Conservation (phyloP, 2,888 invertebrate genomes). For the Tachina lurida region DNA sequence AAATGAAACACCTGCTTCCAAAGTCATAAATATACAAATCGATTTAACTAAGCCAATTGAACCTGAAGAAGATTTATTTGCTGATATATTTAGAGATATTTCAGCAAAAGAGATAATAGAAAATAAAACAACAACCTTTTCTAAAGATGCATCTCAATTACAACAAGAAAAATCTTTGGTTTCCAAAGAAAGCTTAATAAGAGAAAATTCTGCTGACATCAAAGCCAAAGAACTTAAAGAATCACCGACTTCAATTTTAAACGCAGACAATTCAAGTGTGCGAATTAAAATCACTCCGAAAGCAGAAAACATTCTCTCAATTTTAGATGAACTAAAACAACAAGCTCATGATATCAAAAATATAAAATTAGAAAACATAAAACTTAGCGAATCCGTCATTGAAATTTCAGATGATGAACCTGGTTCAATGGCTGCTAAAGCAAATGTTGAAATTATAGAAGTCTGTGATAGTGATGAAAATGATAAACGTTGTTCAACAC, state of each 20-base stretch:
- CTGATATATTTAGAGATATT: slow-evolving; percentile 57
- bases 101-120: neutral
- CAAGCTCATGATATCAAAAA: slow-evolving; percentile 77
- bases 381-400: slow-evolving; percentile 74
- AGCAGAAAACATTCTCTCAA: slow-evolving; percentile 67
- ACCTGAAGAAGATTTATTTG: slow-evolving; percentile 59
- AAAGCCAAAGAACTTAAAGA: neutral
- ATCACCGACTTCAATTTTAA: neutral
- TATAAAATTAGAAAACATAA: slow-evolving; percentile 78
- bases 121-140: neutral
- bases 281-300: slow-evolving; percentile 28
- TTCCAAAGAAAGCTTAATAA: neutral
- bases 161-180: neutral
- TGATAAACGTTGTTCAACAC: slow-evolving; percentile 49
- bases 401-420: slow-evolving; percentile 76
- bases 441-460: slow-evolving; percentile 76
- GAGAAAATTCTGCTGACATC: neutral
- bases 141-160: neutral
- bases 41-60: slow-evolving; percentile 34
- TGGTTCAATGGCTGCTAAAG: neutral
- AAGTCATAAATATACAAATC: slow-evolving; percentile 45
- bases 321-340: slow-evolving; percentile 77
- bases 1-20: neutral
- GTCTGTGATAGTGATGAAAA: slow-evolving; percentile 76
- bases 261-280: neutral